Conservation (phyloP, 2,113 vertebrate genomes). For the Poeciliopsis turrubarensis region DNA sequence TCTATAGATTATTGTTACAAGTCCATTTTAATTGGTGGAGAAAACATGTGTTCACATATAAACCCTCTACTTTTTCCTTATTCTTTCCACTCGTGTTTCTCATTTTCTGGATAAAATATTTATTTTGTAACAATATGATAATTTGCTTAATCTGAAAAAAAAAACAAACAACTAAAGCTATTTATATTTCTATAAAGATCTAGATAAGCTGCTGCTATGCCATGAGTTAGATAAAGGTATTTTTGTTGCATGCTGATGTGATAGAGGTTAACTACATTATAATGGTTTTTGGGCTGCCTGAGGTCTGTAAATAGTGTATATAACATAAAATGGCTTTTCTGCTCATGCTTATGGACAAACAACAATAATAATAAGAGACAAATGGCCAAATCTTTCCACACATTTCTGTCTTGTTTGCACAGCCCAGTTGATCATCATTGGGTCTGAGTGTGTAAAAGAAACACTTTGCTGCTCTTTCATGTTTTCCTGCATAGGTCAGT, state of each 20-base stretch:
- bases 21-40: neutral
- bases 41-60: neutral
- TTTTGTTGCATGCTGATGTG: constrained; percentile 52
- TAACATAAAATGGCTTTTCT: constrained; percentile 16
- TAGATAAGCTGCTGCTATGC: constrained; percentile 29
- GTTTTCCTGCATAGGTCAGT: constrained; percentile 17
- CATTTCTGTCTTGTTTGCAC: neutral
- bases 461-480: constrained; percentile 8
- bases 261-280: constrained; percentile 1
- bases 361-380: constrained; percentile 3
- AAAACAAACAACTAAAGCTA: constrained; percentile 41
- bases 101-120: constrained; percentile 19
- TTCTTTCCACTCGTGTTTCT: constrained; percentile 17
- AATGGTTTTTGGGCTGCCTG: constrained; percentile 9
- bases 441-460: constrained; percentile 4
- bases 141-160: constrained; percentile 48
- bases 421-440: neutral
- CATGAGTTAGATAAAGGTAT: constrained; percentile 9
- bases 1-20: constrained; percentile 8
- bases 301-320: constrained; percentile 61
- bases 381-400: neutral
- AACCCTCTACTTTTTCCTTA: neutral
- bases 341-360: constrained; percentile 4
- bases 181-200: constrained; percentile 68
- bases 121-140: constrained; percentile 60